These are phyloP conservation scores for Boloria selene DNA, from an alignment of 2,888 invertebrate species.

Conservation along the genomic window DNA sequence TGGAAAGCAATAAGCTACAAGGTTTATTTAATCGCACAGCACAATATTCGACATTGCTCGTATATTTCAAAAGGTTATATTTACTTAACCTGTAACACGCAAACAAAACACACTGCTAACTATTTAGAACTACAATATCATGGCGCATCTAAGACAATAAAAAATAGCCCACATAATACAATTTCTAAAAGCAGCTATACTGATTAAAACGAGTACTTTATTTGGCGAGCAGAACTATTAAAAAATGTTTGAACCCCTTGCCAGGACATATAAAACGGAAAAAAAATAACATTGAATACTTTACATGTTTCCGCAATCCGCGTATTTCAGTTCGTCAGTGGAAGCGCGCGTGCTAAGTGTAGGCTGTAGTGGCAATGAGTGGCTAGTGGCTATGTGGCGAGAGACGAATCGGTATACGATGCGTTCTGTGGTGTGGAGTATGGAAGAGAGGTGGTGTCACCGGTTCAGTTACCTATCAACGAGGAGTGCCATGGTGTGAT, in stretches of 20 bases:
- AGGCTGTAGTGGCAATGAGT: conserved; percentile 4
- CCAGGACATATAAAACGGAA: not conserved
- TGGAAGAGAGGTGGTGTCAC: not conserved
- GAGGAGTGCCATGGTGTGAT: conserved; percentile 44
- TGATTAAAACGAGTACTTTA: no score
- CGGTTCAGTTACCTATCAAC: conserved; percentile 42
- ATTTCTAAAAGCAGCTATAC: no score
- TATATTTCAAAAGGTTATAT: no score
- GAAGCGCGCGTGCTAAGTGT: conserved; percentile 4
- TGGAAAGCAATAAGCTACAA: no score
- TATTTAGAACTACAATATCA: no score
- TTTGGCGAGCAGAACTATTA: not conserved
- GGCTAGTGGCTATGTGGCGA: not conserved
- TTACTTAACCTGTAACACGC: no score
- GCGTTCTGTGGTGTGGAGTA: not conserved
- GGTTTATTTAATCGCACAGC: no score
- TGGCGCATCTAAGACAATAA: no score
- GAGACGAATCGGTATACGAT: no score
- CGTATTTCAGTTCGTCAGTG: not conserved
- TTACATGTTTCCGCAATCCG: conserved; percentile 11
- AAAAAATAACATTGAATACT: conserved; percentile 8
- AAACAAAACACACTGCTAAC: no score
- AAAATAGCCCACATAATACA: no score
- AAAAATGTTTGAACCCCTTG: not conserved
- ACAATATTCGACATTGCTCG: no score